Evolutionary conservation across 2,113 vertebrate species (phyloP).

Genomic region (Xiphophorus maculatus): DNA sequence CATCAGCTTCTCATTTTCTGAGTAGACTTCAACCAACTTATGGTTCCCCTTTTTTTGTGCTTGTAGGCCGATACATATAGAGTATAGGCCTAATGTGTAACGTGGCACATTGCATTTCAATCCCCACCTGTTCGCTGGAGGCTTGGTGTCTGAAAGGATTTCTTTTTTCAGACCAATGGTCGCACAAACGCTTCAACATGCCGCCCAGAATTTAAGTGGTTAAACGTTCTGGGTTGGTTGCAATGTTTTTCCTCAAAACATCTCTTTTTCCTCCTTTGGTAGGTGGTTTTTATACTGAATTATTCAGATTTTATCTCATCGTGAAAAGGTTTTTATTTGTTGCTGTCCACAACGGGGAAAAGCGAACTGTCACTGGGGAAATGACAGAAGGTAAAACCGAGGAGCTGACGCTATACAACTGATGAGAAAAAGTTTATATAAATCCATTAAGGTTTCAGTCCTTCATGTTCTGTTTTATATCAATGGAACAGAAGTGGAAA

Average conservation of each 20-base stretch:
- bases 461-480: not conserved
- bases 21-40: constrained; percentile 29
- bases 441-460: not conserved
- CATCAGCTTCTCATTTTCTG: not conserved
- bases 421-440: not conserved
- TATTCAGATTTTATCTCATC: constrained; percentile 35
- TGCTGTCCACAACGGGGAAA: not conserved
- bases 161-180: constrained; percentile 22
- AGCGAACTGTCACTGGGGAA: constrained; percentile 6
- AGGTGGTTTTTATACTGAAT: constrained; percentile 28
- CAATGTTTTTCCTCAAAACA: constrained; percentile 27
- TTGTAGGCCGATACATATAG: constrained; percentile 27
- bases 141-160: not conserved
- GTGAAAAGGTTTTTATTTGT: constrained; percentile 20
- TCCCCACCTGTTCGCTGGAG: constrained; percentile 7
- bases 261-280: constrained; percentile 14
- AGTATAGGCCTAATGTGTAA: constrained; percentile 1
- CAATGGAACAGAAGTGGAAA: not conserved
- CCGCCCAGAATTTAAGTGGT: constrained; percentile 17
- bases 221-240: not conserved
- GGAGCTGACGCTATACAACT: not conserved
- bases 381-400: not conserved
- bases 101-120: constrained; percentile 2
- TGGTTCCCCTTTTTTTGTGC: constrained; percentile 11
- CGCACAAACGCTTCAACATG: constrained; percentile 40